These are phyloP conservation scores for Acanthosepion lycidas DNA, from an alignment of 2,888 invertebrate genomes.

Conservation along the genomic window DNA sequence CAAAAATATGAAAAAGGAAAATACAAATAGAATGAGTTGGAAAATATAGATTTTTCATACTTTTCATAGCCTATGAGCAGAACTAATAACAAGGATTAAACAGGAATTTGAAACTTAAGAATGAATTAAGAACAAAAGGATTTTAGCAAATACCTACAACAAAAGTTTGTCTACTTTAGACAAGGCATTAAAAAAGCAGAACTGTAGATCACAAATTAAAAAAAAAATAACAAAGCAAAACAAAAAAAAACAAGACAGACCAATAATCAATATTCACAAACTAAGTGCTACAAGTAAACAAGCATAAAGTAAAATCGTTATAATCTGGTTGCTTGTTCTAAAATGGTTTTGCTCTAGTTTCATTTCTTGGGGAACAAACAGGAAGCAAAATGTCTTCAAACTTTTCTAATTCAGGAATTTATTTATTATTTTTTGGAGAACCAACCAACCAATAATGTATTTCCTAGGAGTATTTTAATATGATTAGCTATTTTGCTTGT, in stretches of 20 bases:
- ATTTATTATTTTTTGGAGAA: background rate
- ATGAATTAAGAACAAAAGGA: constrained; percentile 33
- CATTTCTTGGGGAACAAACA: constrained; percentile 9
- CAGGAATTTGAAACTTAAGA: constrained; percentile 33
- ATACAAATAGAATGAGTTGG: background rate
- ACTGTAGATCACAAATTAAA: constrained; percentile 23
- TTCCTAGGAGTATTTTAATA: too few relatives aligned
- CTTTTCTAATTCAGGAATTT: background rate
- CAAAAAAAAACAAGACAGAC: background rate
- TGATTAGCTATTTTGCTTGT: too few relatives aligned
- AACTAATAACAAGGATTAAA: constrained; percentile 33
- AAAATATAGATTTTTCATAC: constrained; percentile 14
- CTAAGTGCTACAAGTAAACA: constrained; percentile 22
- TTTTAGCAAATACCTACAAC: constrained; percentile 11
- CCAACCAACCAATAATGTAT: too few relatives aligned
- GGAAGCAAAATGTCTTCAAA: background rate
- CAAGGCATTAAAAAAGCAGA: background rate
- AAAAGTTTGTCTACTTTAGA: constrained; percentile 33
- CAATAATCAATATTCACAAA: constrained; percentile 12
- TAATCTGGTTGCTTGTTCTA: constrained; percentile 21
- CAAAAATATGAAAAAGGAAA: background rate
- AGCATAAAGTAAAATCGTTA: constrained; percentile 22
- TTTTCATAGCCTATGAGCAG: constrained; percentile 33
- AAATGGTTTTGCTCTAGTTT: constrained; percentile 23
- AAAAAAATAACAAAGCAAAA: background rate